These are phyloP conservation scores for Rhombomys opimus DNA, from an alignment of 2,113 vertebrate genomes.

Conservation along the genomic window DNA sequence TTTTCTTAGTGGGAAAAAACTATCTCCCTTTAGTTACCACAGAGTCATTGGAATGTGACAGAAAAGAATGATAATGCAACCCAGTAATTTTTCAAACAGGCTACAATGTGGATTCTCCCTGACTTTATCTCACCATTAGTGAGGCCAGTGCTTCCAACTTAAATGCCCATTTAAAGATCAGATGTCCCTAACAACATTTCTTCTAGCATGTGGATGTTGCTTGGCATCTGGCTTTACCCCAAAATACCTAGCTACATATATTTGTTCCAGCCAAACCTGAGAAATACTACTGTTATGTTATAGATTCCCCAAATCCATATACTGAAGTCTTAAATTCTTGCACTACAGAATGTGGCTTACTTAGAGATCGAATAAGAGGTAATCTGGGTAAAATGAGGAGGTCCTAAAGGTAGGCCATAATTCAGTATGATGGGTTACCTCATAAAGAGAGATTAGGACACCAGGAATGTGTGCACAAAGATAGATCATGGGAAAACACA, in stretches of 20 bases:
- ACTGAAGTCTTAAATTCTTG: neutral
- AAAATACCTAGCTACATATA: too few species aligned
- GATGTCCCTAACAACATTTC: neutral
- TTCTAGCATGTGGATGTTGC: neutral
- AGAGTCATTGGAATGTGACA: neutral
- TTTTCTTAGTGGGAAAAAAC: neutral
- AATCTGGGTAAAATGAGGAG: neutral
- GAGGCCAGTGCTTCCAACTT: too few species aligned
- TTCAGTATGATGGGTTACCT: neutral
- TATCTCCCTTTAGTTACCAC: neutral
- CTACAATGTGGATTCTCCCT: neutral
- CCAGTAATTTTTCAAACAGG: neutral
- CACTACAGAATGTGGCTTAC: neutral
- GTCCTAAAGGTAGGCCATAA: neutral
- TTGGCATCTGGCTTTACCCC: neutral
- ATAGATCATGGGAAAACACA: neutral
- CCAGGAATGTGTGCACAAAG: neutral
- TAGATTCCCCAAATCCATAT: neutral
- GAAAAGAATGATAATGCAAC: neutral
- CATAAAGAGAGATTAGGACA: neutral
- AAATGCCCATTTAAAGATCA: neutral
- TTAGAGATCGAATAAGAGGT: neutral
- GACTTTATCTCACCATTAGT: neutral
- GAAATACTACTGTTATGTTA: neutral
- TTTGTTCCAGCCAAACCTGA: neutral